Evolutionary conservation across 1,140 invertebrate species (phyloP), one percentile per base, ranked within the genome.

Genomic region (Latrodectus geometricus): DNA sequence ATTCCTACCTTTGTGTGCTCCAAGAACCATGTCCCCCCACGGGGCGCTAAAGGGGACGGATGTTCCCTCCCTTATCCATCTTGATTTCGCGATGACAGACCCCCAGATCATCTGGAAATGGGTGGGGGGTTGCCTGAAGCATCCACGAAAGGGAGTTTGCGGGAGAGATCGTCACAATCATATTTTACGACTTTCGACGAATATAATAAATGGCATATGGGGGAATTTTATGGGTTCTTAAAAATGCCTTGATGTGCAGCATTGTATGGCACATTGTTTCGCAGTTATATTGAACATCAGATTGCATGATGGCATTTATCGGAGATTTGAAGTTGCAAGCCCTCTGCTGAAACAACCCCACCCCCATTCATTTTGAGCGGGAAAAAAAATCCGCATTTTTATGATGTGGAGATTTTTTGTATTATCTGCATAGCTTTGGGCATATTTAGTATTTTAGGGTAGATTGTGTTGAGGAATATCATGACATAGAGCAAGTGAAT

Each of bases 41-140:
- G 81, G 81, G 54, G 72, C 72, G 72, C 61, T 52, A 69, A 80
- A 70, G 81, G 61, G 81, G 69, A 15, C 11, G 52, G 50, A 7
- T 12, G 15, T 52, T 52, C 81, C 56, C 20, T 49, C 83, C 70
- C 80, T 21, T 20, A 85, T 86, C 83, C 72, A 86, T 86, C 83
- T 85, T 86, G 83, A 86, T 86, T 86, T 56, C 68, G 61, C 54
- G 74, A 70, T 86, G 83, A 86, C 83, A 86, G 83, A 48, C 83
- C 75, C 75, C 73, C 83, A 52, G 65, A 70, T 35, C 54, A 23
- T 78, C 76, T 50, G 23, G 35, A 20, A 66, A 77, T 76, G 73
- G 73, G 56, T 20, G 68, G 68, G 20, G 21, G 68, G 14, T 83
- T 23, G 79, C 79, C 79, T 66, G 35, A 17, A 66, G 70, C 56